These are phyloP conservation scores for Oxyscelio sp. DNA, from an alignment of 2,888 invertebrate species.

Conservation along the genomic window DNA sequence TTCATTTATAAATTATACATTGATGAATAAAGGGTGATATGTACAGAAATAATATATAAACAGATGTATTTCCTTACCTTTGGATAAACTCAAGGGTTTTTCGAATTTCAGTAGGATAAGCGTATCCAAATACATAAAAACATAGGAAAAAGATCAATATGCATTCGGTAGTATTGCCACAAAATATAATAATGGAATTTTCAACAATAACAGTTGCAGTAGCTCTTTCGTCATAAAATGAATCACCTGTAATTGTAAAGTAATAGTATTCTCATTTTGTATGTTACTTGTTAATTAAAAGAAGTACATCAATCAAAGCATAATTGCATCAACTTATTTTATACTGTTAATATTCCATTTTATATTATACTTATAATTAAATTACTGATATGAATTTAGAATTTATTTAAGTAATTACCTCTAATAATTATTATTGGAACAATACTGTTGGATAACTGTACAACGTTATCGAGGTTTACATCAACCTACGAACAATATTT, in stretches of 20 bases:
- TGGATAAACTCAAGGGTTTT: slow-evolving; percentile 27
- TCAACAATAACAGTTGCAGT: slow-evolving; percentile 28
- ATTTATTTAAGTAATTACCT: background rate
- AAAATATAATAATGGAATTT: slow-evolving; percentile 3
- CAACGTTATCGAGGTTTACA: slow-evolving; percentile 1
- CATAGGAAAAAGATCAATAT: slow-evolving; percentile 1
- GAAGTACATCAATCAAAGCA: too few relatives aligned
- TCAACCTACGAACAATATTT: background rate
- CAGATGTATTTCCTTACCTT: slow-evolving; percentile 9
- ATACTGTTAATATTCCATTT: too few relatives aligned
- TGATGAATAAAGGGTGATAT: too few relatives aligned
- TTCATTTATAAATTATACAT: too few relatives aligned
- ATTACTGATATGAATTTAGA: background rate
- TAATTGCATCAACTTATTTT: too few relatives aligned
- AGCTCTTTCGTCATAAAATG: slow-evolving; percentile 5
- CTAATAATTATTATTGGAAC: background rate
- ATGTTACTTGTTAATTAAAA: too few relatives aligned
- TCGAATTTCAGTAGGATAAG: background rate
- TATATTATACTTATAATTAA: background rate
- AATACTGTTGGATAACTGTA: background rate
- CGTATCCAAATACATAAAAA: slow-evolving; percentile 28
- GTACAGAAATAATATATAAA: background rate
- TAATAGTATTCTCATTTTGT: too few relatives aligned
- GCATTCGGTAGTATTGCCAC: slow-evolving; percentile 5
- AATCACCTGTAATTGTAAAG: slow-evolving; percentile 19